These are phyloP conservation scores for Spinus pinus DNA, from an alignment of 2,797 vertebrate species.

Conservation along the genomic window DNA sequence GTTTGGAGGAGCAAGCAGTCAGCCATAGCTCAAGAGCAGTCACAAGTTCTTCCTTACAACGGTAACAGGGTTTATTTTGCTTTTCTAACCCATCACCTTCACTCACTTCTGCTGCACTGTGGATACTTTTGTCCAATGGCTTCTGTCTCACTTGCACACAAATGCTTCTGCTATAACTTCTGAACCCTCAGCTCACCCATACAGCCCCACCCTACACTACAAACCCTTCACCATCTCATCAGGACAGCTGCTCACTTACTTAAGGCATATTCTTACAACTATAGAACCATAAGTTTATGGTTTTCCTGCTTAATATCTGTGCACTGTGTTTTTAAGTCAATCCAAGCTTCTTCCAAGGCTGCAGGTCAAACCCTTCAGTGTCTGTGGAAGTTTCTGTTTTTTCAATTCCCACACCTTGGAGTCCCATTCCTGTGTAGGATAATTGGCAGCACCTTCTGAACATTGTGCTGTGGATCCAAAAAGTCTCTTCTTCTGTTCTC, in stretches of 20 bases:
- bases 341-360: not conserved
- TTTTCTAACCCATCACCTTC: not conserved
- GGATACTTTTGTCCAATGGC: not conserved
- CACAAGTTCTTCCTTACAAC: not conserved
- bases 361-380: not conserved
- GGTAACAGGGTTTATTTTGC: not conserved
- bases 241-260: not conserved
- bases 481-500: not conserved
- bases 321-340: not conserved
- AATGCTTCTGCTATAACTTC: not conserved
- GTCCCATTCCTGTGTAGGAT: not conserved
- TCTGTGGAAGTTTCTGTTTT: not conserved
- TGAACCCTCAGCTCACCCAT: not conserved
- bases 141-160: not conserved
- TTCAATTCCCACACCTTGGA: not conserved
- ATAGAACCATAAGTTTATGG: not conserved
- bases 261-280: not conserved
- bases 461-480: not conserved
- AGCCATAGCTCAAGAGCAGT: not conserved
- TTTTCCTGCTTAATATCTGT: not conserved
- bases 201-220: not conserved
- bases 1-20: not conserved
- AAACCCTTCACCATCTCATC: not conserved
- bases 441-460: not conserved
- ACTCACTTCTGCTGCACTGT: not conserved